Base-by-base conservation (phyloP, 2,888 invertebrate genomes). In the Kuschelorhynchus macadamiae region DNA sequence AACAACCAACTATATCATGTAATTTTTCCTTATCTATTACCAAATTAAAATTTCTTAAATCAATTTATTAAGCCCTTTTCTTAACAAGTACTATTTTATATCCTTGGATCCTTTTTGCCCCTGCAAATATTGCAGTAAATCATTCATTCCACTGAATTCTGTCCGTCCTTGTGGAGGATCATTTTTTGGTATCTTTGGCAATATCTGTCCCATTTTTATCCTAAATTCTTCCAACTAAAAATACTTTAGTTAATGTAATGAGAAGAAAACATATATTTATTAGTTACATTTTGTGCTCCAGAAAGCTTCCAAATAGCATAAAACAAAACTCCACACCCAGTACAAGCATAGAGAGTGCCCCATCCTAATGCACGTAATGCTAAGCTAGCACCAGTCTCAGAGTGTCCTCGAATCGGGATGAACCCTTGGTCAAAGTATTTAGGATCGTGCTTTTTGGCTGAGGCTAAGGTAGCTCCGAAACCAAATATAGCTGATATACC, bases 281-380 rank as follows among this genome's bases (percentile, higher is more conserved):
- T 18, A 84, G 88, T 87, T 86, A 95, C 94, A 87, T 92, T 89
- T 77, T 88, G 88, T 18, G 95, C 96, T 60, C 96, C 96, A 39
- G 95, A 91, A 11, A 95, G 79, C 84, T 96, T 96, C 94, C 95
- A 97, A 66, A 95, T 88, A 9, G 91, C 89, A 83, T 91, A 95
- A 80, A 92, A 94, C 56, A 97, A 82, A 52, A 92, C 82, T 7
- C 94, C 89, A 60, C 95, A 94, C 0, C 96, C 96, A 32, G 92
- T 85, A n/a, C 95, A 85, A 0, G 97, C 95, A 83, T 93, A 96
- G 0, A 96, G 72, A 0, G 94, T 92, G 1, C 96, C 97, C 92
- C 94, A 93, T 5, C 92, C 93, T 0, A 97, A 85, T 0, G 97
- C 97, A 79, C 94, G 87, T 56, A 93, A 72, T 0, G 97, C 97